Percentiles rank a stretch among this genome's conserved stretches.
phyloP scores from a whole-genome alignment of 2,888 invertebrate species.

The Hypena proboscidalis region DNA sequence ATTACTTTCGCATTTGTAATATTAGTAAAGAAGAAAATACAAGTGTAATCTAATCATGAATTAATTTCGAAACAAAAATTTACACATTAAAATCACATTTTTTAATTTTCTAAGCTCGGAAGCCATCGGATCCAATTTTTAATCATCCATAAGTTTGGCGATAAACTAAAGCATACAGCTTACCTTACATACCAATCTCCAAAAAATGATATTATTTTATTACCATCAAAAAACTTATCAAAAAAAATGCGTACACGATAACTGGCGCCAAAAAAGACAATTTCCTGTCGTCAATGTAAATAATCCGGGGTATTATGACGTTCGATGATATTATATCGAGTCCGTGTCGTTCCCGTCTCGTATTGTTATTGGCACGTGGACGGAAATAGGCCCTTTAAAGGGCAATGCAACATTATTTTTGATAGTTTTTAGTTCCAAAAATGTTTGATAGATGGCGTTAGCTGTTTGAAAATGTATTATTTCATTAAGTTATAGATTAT shows the following conservation, averaged over 20 bases:
- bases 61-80: too few species aligned
- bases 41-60: too few species aligned
- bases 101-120: too few species aligned
- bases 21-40: too few species aligned
- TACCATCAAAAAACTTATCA: constrained; percentile 16
- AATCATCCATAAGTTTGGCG: too few species aligned
- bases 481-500: too few species aligned
- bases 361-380: constrained; percentile 75
- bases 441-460: constrained; percentile 62
- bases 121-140: too few species aligned
- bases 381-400: constrained; percentile 72
- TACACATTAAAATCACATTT: too few species aligned
- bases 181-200: neutral
- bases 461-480: neutral
- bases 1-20: too few species aligned
- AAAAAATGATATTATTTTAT: constrained; percentile 16
- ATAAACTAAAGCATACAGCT: too few species aligned
- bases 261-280: constrained; percentile 61
- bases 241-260: constrained; percentile 28
- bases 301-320: constrained; percentile 74
- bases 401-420: constrained; percentile 20
- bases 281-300: constrained; percentile 72
- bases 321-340: constrained; percentile 65
- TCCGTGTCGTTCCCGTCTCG: constrained; percentile 58
- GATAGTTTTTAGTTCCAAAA: constrained; percentile 35